A percentile compares a stretch with the other conserved stretches of the same genome.
These are phyloP conservation scores for Cheilosia scutellata DNA, from an alignment of 2,888 invertebrate species.

Conservation along the genomic window DNA sequence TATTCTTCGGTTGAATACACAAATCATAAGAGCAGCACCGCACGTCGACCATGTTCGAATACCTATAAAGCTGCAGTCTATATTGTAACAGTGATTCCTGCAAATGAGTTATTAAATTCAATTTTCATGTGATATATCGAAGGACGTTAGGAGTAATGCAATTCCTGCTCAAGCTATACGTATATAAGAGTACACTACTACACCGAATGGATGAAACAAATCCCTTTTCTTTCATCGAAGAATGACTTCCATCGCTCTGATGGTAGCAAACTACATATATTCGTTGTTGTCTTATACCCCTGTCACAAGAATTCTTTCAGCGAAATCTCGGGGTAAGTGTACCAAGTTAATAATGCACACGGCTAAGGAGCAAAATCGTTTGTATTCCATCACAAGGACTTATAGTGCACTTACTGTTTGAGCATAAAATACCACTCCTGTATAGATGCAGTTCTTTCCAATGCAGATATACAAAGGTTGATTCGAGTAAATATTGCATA, in stretches of 20 bases:
- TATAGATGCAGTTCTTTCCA: constrained; percentile 29
- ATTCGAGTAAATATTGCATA: constrained; percentile 26
- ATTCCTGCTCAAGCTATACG: background rate
- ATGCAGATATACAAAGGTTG: constrained; percentile 3
- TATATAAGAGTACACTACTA: no score
- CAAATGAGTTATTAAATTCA: constrained; percentile 61
- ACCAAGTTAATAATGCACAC: constrained; percentile 71
- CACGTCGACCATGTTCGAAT: background rate
- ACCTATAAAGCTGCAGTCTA: background rate
- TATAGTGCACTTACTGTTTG: constrained; percentile 61
- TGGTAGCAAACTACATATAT: background rate
- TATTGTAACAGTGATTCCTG: constrained; percentile 15
- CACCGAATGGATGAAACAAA: background rate
- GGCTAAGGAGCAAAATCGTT: constrained; percentile 64
- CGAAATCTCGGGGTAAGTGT: constrained; percentile 44
- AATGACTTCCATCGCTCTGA: constrained; percentile 1
- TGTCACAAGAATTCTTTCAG: constrained; percentile 29
- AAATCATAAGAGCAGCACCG: constrained; percentile 22
- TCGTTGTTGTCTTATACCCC: background rate
- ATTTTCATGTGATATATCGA: constrained; percentile 32
- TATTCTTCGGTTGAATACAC: constrained; percentile 47
- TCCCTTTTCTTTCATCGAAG: constrained; percentile 31
- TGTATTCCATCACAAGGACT: constrained; percentile 63
- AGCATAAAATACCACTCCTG: constrained; percentile 29
- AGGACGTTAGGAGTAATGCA: background rate